Percentiles rank a stretch among this genome's conserved stretches.
Evolutionary conservation across 2,113 vertebrate genomes (phyloP).

Genomic region (Pitta sordida): DNA sequence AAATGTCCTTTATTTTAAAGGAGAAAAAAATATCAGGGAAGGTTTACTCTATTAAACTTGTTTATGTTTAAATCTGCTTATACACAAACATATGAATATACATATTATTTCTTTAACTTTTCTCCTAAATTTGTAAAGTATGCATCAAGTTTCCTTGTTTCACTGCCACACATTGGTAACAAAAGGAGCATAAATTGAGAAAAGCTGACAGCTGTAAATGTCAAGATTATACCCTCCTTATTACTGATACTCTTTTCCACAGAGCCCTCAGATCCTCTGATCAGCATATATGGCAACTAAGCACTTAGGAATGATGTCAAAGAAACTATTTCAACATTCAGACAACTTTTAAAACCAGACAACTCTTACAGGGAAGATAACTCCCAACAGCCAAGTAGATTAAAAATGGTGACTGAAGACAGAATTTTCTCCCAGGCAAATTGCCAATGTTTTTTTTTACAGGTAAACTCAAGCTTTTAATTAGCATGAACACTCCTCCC

Average conservation of each 20-base stretch:
- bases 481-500: slow-evolving; percentile 50
- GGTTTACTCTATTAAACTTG: background rate
- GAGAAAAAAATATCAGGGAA: background rate
- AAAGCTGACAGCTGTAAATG: background rate
- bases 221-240: slow-evolving; percentile 9
- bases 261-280: slow-evolving; percentile 9
- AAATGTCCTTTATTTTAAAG: background rate
- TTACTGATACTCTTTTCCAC: background rate
- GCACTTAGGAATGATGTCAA: slow-evolving; percentile 9
- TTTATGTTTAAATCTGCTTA: background rate
- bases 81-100: background rate
- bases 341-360: slow-evolving; percentile 29
- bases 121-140: background rate
- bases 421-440: slow-evolving; percentile 40
- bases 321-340: slow-evolving; percentile 29
- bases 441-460: slow-evolving; percentile 29
- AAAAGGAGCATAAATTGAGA: background rate
- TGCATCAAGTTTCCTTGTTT: background rate
- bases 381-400: slow-evolving; percentile 16
- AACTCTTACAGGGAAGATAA: slow-evolving; percentile 14
- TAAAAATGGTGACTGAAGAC: slow-evolving; percentile 51
- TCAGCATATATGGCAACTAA: slow-evolving; percentile 21
- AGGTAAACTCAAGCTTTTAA: slow-evolving; percentile 61
- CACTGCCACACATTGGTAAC: background rate
- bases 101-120: background rate